Evolutionary conservation across 2,797 vertebrate species (phyloP), one percentile per base, ranked within the genome.

Genomic region (Hapalemur alaotrensis): DNA sequence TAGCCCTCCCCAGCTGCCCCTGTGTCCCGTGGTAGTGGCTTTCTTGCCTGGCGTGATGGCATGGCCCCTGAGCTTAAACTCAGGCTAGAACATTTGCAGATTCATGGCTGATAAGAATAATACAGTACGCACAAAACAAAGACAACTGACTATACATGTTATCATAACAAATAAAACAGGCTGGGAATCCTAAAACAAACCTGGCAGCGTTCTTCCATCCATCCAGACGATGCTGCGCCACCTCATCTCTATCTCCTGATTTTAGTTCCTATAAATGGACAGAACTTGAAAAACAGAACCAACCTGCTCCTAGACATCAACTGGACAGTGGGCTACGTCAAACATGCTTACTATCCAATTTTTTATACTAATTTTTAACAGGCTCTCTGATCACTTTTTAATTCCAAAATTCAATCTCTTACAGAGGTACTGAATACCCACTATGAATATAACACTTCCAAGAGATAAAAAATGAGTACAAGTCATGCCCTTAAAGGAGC

Each of bases 401-500:
- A 63, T 79, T 94, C 50, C 78, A 91, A 59, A 89, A 41, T 48
- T 86, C 43, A 67, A 43, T 41, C 59, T 94, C 76, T 88, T 65
- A 95, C 38, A 84, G 59, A 89, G 43, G 48, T 65, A 84, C 52
- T 50, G 6, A 86, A 70, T 80, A 75, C 1, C 63, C 86, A 88
- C 18, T 20, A 63, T 23, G 32, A 85, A 10, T 23, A 93, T 2
- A 95, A 43, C 48, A 46, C 43, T 46, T 12, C 32, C 32, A 92
- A 54, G 54, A 95, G 67, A 85, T 52, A 88, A 95, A 95, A 95
- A 30, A 92, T 35, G 11, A 76, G 17, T 69, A 52, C 38, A 91
- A 79, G 30, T 5, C 50, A 93, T 69, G 70, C 25, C 43, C 91
- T n/a, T 96, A 72, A 94, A 88, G 30, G 17, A 61, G 15, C 59